Evolutionary conservation across 2,888 invertebrate genomes (phyloP).

Genomic region (Tolmerus cingulatus): DNA sequence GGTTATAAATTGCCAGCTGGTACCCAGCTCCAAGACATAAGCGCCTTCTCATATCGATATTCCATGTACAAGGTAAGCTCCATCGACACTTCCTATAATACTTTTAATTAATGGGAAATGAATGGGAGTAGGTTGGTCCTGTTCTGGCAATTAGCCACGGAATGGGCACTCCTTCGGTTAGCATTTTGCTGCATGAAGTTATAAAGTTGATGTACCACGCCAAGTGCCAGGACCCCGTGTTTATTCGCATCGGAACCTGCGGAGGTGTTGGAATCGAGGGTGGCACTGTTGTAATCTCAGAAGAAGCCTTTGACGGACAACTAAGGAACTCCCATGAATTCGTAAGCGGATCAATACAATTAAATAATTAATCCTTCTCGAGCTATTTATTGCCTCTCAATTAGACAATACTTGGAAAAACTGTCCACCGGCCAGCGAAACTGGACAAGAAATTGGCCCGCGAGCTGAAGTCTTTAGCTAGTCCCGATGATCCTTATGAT

Average conservation of each 20-base stretch:
- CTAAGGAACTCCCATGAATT: slow-evolving; percentile 82
- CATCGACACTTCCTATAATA: not conserved
- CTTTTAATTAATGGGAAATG: not conserved
- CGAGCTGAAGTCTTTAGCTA: slow-evolving; percentile 79
- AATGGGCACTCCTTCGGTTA: slow-evolving; percentile 97
- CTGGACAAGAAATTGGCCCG: slow-evolving; percentile 81
- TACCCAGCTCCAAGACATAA: slow-evolving; percentile 86
- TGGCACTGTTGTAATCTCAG: slow-evolving; percentile 93
- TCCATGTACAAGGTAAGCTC: slow-evolving; percentile 90
- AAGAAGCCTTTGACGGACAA: slow-evolving; percentile 89
- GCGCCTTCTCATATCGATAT: slow-evolving; percentile 90
- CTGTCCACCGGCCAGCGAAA: slow-evolving; percentile 81
- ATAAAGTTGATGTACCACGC: slow-evolving; percentile 96
- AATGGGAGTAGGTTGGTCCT: slow-evolving; percentile 57
- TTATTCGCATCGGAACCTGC: slow-evolving; percentile 93
- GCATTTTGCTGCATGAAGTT: slow-evolving; percentile 93
- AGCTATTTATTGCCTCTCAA: not conserved
- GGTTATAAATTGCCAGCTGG: slow-evolving; percentile 89
- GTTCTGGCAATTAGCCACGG: slow-evolving; percentile 74
- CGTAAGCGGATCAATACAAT: slow-evolving; percentile 66
- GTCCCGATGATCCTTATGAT: slow-evolving; percentile 82
- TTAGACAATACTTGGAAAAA: slow-evolving; percentile 86
- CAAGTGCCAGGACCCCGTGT: slow-evolving; percentile 83
- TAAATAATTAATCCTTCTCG: not conserved
- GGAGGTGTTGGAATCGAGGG: slow-evolving; percentile 93